Conservation (phyloP, 2,797 vertebrate species). For the Meda fulgida region DNA sequence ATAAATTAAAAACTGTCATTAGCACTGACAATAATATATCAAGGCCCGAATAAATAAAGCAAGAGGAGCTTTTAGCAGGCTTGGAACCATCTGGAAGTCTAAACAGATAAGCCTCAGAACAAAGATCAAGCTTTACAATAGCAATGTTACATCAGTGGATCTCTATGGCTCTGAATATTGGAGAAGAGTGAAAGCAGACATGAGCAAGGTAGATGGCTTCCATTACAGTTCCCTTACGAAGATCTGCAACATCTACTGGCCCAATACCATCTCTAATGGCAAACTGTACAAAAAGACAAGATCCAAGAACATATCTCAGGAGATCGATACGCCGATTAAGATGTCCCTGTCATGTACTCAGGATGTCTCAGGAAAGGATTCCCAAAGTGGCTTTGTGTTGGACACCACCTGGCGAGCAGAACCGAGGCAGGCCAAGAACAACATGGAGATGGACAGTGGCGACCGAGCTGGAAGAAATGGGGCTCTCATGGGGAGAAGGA, state of each 20-base stretch:
- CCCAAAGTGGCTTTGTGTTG: neutral
- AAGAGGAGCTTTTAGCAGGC: too few species aligned
- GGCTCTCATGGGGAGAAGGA: too few species aligned
- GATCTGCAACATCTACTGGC: neutral
- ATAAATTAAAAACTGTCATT: too few species aligned
- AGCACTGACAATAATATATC: too few species aligned
- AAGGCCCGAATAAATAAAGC: too few species aligned
- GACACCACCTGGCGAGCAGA: neutral
- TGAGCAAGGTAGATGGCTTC: neutral
- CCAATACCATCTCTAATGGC: neutral
- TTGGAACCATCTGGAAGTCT: too few species aligned
- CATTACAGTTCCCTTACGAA: neutral
- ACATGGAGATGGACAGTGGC: neutral
- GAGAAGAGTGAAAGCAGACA: neutral
- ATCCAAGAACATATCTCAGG: neutral
- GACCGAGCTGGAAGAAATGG: too few species aligned
- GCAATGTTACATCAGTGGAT: too few species aligned
- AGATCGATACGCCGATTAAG: neutral
- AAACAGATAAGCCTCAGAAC: too few species aligned
- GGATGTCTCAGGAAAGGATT: neutral
- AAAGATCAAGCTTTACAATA: too few species aligned
- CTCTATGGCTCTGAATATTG: too few species aligned
- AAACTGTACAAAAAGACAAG: neutral
- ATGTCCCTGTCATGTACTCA: neutral
- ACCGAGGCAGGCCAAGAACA: neutral